Evolutionary conservation across 2,113 vertebrate genomes (phyloP).

Genomic region (Rhadina sibilatrix): DNA sequence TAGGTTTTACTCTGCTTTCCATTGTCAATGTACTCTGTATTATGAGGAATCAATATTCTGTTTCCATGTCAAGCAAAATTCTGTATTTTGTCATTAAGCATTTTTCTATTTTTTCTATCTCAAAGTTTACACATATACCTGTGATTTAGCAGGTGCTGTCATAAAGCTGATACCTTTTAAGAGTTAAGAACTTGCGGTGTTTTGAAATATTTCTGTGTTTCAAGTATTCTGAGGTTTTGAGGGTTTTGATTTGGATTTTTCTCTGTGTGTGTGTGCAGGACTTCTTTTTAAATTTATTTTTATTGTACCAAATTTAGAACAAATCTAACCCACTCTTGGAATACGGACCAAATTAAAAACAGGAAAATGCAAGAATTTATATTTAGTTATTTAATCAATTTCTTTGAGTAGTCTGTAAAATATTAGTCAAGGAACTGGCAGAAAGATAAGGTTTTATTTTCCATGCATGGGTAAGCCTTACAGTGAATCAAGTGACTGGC

Average conservation of each 20-base stretch:
- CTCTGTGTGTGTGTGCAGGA: background rate
- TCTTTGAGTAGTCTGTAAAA: background rate
- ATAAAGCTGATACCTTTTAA: background rate
- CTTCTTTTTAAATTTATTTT: background rate
- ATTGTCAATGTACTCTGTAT: background rate
- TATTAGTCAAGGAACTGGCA: background rate
- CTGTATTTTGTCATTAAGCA: background rate
- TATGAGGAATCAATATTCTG: background rate
- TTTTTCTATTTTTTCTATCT: background rate
- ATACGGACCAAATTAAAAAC: background rate
- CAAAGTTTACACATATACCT: background rate
- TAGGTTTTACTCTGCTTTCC: background rate
- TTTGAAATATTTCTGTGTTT: background rate
- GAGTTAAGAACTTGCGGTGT: background rate
- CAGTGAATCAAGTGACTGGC: background rate
- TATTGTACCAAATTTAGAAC: background rate
- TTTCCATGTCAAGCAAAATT: background rate
- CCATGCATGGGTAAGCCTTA: background rate
- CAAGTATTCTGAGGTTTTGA: background rate
- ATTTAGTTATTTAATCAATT: background rate
- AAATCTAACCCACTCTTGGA: background rate
- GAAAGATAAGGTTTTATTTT: background rate
- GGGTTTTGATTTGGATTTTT: background rate
- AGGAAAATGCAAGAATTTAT: background rate
- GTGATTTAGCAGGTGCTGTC: background rate